Evolutionary conservation across 2,888 invertebrate species (phyloP).

Genomic region (Sceliomorpha sp.): DNA sequence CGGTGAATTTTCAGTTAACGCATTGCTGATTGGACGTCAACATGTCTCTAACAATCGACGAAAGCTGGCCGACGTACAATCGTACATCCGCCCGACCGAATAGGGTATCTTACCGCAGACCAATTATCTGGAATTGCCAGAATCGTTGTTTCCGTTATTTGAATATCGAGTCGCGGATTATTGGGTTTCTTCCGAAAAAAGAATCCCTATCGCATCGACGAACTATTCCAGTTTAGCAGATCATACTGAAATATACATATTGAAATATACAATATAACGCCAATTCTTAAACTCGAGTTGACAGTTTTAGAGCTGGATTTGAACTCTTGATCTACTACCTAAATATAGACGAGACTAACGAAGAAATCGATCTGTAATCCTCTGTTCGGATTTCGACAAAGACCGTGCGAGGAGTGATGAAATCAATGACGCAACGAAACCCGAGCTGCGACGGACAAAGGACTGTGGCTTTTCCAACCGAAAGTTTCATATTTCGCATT

Average conservation of each 20-base stretch:
- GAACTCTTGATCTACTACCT: too few species aligned
- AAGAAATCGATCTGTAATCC: too few species aligned
- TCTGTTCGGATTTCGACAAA: too few species aligned
- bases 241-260: too few species aligned
- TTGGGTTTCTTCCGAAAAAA: constrained; percentile 22
- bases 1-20: constrained; percentile 52
- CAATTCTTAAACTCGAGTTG: too few species aligned
- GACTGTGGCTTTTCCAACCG: constrained; percentile 60
- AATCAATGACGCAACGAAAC: constrained; percentile 62
- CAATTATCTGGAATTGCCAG: constrained; percentile 45
- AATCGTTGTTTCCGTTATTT: constrained; percentile 45
- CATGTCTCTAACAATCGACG: constrained; percentile 49
- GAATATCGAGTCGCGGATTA: constrained; percentile 41
- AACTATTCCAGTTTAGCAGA: too few species aligned
- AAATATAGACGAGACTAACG: too few species aligned
- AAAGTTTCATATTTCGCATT: constrained; percentile 52
- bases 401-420: too few species aligned
- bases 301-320: too few species aligned
- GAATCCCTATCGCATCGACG: constrained; percentile 47
- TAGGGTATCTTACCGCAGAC: constrained; percentile 47
- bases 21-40: constrained; percentile 50
- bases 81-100: constrained; percentile 25
- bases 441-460: constrained; percentile 58
- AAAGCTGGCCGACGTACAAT: constrained; percentile 31
- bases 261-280: too few species aligned